phyloP scores from a whole-genome alignment of 2,797 vertebrate species.

The Urophycis tenuis region DNA sequence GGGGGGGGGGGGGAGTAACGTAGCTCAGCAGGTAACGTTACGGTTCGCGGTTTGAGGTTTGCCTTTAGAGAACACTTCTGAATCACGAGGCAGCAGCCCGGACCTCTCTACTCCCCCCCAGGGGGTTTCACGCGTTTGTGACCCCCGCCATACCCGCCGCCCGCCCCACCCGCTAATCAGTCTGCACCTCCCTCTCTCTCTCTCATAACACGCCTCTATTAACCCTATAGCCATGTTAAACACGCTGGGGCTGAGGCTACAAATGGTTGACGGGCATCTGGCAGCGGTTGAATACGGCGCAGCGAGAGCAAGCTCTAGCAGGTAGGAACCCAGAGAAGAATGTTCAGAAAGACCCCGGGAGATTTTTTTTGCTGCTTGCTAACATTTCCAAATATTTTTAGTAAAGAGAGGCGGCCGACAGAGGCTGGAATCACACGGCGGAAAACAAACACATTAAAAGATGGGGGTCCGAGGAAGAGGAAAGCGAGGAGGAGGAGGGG shows the following conservation, averaged over 20 bases:
- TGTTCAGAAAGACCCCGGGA: slow-evolving; percentile 4
- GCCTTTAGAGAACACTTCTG: slow-evolving; percentile 18
- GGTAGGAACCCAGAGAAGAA: slow-evolving; percentile 42
- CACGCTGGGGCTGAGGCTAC: slow-evolving; percentile 47
- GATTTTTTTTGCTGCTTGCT: slow-evolving; percentile 13
- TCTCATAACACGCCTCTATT: slow-evolving; percentile 46
- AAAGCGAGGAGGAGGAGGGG: too few relatives aligned
- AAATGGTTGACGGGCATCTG: slow-evolving; percentile 53
- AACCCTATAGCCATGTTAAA: slow-evolving; percentile 57
- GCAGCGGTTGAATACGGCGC: slow-evolving; percentile 49
- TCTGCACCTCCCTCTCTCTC: slow-evolving; percentile 51
- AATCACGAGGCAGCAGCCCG: slow-evolving; percentile 9
- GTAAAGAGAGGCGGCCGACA: slow-evolving; percentile 3
- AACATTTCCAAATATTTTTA: neutral
- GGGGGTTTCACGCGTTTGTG: neutral
- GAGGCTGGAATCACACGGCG: too few relatives aligned
- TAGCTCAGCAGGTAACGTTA: slow-evolving; percentile 26
- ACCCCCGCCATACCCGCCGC: slow-evolving; percentile 17
- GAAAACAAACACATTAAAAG: too few relatives aligned
- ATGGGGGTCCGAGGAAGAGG: too few relatives aligned
- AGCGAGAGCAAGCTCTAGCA: slow-evolving; percentile 47
- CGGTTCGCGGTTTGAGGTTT: slow-evolving; percentile 6
- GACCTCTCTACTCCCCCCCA: neutral
- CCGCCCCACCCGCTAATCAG: slow-evolving; percentile 45
- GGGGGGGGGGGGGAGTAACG: neutral